Base-by-base conservation (phyloP, 2,797 vertebrate species). In the Phataginus tricuspis region DNA sequence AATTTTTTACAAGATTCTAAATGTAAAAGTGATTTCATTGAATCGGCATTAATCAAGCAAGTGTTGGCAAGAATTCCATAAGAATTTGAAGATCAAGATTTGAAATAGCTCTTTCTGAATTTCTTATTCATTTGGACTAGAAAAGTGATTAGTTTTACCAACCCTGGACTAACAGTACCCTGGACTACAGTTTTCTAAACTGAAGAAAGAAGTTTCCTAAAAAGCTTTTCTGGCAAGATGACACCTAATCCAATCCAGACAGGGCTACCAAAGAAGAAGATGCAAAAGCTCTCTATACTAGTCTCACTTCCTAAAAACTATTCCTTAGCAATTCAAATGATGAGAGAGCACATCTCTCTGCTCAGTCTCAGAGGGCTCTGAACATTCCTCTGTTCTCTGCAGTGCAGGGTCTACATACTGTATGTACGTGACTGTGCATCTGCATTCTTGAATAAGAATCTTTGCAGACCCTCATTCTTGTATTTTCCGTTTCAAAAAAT, bases 1-100 rank as follows among this genome's bases (percentile, higher is more conserved):
- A 6, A 8, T 75, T 78, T 55, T 72, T 92, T n/a, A 78, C 31
- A 53, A 45, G 34, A 96, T 84, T 95, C 75, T 95, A 92, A 97
- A 86, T 21, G 9, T 86, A 61, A 94, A 85, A 72, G 16, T 91
- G 57, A 94, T 90, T 94, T 92, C 55, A 72, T 18, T 92, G 57
- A 90, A 39, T 27, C 83, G 51, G 64, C 51, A 87, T 85, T 94
- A 85, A 88, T 71, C 78, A 89, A 75, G 42, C 42, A 86, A 83
- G 64, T 77, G 34, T 11, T 66, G 19, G 27, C 85, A 61, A 84
- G 39, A 83, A 86, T 87, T 78, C 11, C 14, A 3, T 64, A 80
- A 84, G 19, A 87, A 90, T 85, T 90, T 39, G 29, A 72, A 49
- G 57, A 66, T 18, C 37, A 64, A 91, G 57, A 88, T 77, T 51